phyloP scores from a whole-genome alignment of 1,140 invertebrate species.

The Pogonomyrmex californicus region DNA sequence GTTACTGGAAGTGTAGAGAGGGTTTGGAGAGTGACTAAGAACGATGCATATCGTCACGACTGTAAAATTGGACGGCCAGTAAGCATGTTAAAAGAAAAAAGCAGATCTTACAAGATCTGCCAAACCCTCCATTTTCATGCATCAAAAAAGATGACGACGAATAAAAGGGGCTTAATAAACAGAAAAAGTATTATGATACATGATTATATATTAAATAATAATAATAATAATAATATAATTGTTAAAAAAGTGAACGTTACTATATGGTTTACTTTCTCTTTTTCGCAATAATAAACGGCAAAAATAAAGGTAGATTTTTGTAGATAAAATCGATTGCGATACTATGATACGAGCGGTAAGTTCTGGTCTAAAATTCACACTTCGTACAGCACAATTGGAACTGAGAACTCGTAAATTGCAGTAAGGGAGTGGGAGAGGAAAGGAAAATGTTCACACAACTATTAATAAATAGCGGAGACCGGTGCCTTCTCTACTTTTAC shows the following conservation, averaged over 20 bases:
- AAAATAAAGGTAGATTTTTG: neutral
- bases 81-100: neutral
- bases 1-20: neutral
- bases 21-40: neutral
- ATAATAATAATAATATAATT: constrained; percentile 11
- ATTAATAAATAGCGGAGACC: constrained; percentile 79
- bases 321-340: neutral
- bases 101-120: neutral
- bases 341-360: constrained; percentile 30
- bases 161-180: constrained; percentile 14
- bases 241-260: constrained; percentile 15
- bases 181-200: constrained; percentile 25
- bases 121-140: neutral
- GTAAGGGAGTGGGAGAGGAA: neutral
- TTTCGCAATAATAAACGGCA: neutral
- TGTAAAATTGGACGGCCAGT: constrained; percentile 16
- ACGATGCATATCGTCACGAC: neutral
- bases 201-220: constrained; percentile 24
- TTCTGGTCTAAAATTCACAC: constrained; percentile 70
- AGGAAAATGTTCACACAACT: constrained; percentile 77
- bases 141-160: neutral
- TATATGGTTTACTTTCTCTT: constrained; percentile 1
- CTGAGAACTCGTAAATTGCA: constrained; percentile 40
- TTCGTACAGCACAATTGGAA: constrained; percentile 44
- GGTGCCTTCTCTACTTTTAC: constrained; percentile 73